Base-by-base conservation (phyloP, 2,888 invertebrate genomes). In the Rhamphomyia laevipes region DNA sequence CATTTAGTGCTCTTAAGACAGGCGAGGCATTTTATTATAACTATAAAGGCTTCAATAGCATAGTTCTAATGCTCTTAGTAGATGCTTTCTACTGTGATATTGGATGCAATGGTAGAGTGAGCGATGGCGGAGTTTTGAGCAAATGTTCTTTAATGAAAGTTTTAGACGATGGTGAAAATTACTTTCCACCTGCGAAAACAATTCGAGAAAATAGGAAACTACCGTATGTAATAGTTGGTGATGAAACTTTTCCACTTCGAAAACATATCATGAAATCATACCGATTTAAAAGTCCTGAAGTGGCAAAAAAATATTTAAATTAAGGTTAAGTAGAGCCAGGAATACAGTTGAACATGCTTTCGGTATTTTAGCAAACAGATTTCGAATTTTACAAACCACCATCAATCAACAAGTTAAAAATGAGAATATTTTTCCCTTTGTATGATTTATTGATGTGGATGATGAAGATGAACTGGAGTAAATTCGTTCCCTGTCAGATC, bases 171-270 rank as follows among this genome's bases (percentile, higher is more conserved):
- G n/a, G n/a, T n/a, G n/a, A n/a, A n/a, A n/a, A n/a, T n/a, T n/a
- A n/a, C n/a, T n/a, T n/a, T n/a, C n/a, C n/a, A 4, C 21, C 21
- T 21, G 21, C 21, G 5, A 21, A 21, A 21, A 21, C 5, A 3
- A 21, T 21, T 21, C 4, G 21, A 21, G 21, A 21, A 21, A 21
- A 21, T 5, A 21, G 21, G 21, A 3, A 21, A 21, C 21, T 21
- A 21, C n/a, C n/a, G n/a, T n/a, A n/a, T n/a, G n/a, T n/a, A n/a
- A n/a, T n/a, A n/a, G n/a, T n/a, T n/a, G n/a, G 43, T 13, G 54
- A 56, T 41, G 51, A 54, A 46, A 53, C 53, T 10, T 54, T 55
- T 45, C 49, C 56, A 7, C n/a, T 56, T 30, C 43, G 52, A 43
- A 41, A 33, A 3, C 42, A 53, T 46, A 13, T 55, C n/a, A 43